A percentile compares a stretch with the other conserved stretches of the same genome.
These are phyloP conservation scores for Lophotis ruficrista DNA, from an alignment of 2,113 vertebrate genomes.

Conservation along the genomic window DNA sequence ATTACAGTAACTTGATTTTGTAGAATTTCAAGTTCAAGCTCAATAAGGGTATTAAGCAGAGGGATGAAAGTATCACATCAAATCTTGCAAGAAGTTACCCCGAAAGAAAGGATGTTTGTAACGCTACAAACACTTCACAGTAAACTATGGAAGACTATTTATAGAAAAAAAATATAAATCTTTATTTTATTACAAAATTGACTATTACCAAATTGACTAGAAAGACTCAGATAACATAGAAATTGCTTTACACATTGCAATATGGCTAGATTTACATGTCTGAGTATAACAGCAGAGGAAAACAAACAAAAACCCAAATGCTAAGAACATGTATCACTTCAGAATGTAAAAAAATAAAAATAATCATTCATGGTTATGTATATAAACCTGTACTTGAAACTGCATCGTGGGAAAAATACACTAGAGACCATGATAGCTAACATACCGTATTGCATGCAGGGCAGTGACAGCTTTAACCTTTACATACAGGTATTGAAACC, in stretches of 20 bases:
- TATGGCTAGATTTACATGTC: background rate
- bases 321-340: background rate
- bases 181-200: slow-evolving; percentile 43
- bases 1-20: background rate
- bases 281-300: background rate
- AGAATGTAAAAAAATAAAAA: background rate
- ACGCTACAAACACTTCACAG: background rate
- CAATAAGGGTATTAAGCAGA: background rate
- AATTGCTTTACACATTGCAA: background rate
- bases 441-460: background rate
- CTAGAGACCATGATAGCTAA: background rate
- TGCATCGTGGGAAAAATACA: background rate
- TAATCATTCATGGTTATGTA: background rate
- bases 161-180: background rate
- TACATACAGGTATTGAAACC: background rate
- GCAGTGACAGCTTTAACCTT: background rate
- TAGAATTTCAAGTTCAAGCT: background rate
- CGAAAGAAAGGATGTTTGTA: background rate
- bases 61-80: background rate
- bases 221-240: background rate
- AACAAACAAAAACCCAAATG: background rate
- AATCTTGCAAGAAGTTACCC: background rate
- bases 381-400: background rate
- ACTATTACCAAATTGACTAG: background rate
- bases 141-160: background rate